Base-by-base conservation (phyloP, 2,113 vertebrate genomes). In the Nesoenas mayeri region DNA sequence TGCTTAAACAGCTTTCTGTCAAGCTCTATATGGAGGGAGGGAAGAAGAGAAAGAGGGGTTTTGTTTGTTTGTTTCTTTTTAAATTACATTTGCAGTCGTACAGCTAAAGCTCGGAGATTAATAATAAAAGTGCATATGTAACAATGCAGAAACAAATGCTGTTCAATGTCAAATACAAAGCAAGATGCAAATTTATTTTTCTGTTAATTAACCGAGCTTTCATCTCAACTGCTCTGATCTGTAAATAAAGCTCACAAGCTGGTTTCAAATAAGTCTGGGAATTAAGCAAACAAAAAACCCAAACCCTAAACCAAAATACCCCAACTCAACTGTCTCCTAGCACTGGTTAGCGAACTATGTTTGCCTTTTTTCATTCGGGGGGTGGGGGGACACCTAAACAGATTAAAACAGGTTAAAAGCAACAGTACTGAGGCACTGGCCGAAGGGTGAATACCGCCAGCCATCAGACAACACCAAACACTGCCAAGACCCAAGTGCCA, bases 371-470 rank as follows among this genome's bases (percentile, higher is more conserved):
- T 75, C 93, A 95, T 97, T 97, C 89, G 95, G 96, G 96, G 97
- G 26, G 70, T 19, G 44, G 44, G 44, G 44, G 18, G 44, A 47
- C 44, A 69, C 47, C 26, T n/a, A 11, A 97, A 97, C 92, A 97
- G 92, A 98, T 98, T 97, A 89, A 97, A 99, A 97, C 97, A 98
- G 98, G 98, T 98, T 98, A 98, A 98, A 98, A 97, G 91, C 93
- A 98, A 95, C 82, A 92, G 96, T 92, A 96, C 95, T 96, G 94
- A 97, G 97, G 97, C 93, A 95, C 58, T 28, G 21, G 34, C 64
- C 67, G 88, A 96, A 93, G 91, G 93, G 86, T 97, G 98, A 97
- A 98, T 85, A 97, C 88, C 84, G 71, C 83, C 86, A 96, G 96
- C 96, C 94, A 96, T 88, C 91, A 91, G 92, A 78, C 34, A 66